phyloP scores from a whole-genome alignment of 2,888 invertebrate genomes.

The Entomobrya multifasciata region DNA sequence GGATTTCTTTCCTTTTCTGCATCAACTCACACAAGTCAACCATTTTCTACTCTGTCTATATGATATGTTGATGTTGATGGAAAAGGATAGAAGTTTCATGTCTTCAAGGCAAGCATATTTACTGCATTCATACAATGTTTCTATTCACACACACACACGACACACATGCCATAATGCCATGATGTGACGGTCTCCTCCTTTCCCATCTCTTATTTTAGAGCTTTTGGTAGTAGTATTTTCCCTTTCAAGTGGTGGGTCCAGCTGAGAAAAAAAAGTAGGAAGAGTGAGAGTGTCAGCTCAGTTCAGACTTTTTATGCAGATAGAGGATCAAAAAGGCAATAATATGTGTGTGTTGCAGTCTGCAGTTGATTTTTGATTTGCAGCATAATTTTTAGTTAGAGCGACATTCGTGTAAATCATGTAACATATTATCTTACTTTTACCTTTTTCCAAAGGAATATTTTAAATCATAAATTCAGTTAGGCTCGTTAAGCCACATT shows the following conservation, averaged over 20 bases:
- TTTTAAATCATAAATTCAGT: constrained; percentile 39
- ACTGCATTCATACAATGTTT: constrained; percentile 4
- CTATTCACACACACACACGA: not conserved
- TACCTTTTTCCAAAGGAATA: not conserved
- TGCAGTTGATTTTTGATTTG: constrained; percentile 36
- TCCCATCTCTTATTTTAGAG: not conserved
- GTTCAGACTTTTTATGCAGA: constrained; percentile 21
- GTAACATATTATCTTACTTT: constrained; percentile 20
- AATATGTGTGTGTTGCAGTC: not conserved
- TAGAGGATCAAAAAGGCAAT: not conserved
- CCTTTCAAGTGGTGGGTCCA: constrained; percentile 24
- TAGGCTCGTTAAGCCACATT: not conserved
- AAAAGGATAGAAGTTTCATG: not conserved
- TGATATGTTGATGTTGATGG: not conserved
- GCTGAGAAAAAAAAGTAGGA: constrained; percentile 29
- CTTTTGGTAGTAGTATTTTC: constrained; percentile 15
- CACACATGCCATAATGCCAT: not conserved
- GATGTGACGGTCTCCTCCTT: not conserved
- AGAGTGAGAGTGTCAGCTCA: constrained; percentile 26
- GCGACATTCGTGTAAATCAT: constrained; percentile 32
- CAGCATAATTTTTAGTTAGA: constrained; percentile 23
- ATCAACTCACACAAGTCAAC: constrained; percentile 6
- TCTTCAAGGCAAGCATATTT: not conserved
- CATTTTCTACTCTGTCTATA: not conserved
- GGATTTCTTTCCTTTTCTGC: constrained; percentile 56